A percentile compares a stretch with the other conserved stretches of the same genome.
Conservation (phyloP, 2,113 vertebrate genomes). For the Cyanocitta stelleri region DNA sequence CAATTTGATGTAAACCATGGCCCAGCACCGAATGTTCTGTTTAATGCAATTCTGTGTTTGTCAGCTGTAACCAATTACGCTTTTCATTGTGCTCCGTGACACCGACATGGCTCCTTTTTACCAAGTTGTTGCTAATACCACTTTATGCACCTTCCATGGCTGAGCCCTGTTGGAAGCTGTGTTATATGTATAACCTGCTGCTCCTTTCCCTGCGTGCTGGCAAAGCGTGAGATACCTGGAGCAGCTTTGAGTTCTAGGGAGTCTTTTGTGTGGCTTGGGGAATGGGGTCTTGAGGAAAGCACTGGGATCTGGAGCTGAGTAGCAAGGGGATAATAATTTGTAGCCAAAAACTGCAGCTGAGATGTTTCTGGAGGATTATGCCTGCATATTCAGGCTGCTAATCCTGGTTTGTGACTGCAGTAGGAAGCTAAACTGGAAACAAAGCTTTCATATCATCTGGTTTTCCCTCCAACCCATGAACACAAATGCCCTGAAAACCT, state of each 20-base stretch:
- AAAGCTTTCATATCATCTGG: background rate
- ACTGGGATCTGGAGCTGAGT: background rate
- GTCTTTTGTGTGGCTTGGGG: background rate
- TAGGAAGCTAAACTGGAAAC: conserved; percentile 2
- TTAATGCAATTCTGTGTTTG: conserved; percentile 53
- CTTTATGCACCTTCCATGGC: background rate
- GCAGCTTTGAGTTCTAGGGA: background rate
- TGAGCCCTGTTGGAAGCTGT: background rate
- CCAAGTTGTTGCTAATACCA: background rate
- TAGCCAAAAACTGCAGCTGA: background rate
- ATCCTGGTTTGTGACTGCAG: background rate
- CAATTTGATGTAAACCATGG: conserved; percentile 81
- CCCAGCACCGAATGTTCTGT: conserved; percentile 56
- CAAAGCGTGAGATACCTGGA: background rate
- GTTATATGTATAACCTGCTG: background rate
- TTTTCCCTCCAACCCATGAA: background rate
- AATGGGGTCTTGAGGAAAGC: background rate
- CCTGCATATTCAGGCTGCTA: background rate
- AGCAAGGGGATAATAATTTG: background rate
- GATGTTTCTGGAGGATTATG: background rate
- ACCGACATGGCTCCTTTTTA: conserved; percentile 34
- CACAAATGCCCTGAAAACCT: background rate
- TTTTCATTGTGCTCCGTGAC: conserved; percentile 62
- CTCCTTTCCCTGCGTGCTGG: background rate
- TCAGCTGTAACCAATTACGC: conserved; percentile 71